These are phyloP conservation scores for Drosophila leonis DNA, from an alignment of 2,888 invertebrate species.

Conservation along the genomic window DNA sequence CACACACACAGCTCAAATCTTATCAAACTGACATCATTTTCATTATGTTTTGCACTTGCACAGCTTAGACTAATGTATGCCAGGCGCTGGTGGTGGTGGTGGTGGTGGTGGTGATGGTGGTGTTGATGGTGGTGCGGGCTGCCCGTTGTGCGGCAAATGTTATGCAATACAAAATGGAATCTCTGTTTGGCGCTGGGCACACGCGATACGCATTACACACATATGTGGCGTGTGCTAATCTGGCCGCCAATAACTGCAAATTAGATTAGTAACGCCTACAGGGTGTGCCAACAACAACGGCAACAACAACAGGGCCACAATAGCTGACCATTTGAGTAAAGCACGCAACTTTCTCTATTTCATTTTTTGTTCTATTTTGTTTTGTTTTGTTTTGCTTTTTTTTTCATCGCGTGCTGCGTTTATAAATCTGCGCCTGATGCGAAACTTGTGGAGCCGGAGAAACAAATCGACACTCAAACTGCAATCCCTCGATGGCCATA, in stretches of 20 bases:
- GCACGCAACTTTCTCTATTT: conserved; percentile 14
- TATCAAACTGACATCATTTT: conserved; percentile 79
- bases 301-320: conserved; percentile 7
- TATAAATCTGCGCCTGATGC: conserved; percentile 61
- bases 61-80: conserved; percentile 70
- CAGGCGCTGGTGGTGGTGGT: not conserved
- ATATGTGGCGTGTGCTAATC: conserved; percentile 69
- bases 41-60: conserved; percentile 76
- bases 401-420: conserved; percentile 64
- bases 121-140: conserved; percentile 25
- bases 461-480: conserved; percentile 67
- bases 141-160: conserved; percentile 45
- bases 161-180: conserved; percentile 58
- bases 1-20: conserved; percentile 51
- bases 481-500: conserved; percentile 58
- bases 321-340: conserved; percentile 27
- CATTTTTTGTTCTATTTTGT: conserved; percentile 2
- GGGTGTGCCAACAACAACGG: conserved; percentile 18
- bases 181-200: conserved; percentile 27
- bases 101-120: not conserved
- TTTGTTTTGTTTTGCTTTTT: not conserved
- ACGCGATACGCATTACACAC: conserved; percentile 69
- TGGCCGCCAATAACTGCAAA: conserved; percentile 77
- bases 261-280: conserved; percentile 74
- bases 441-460: conserved; percentile 3